A percentile compares a stretch with the other conserved stretches of the same genome.
Evolutionary conservation across 2,888 invertebrate genomes (phyloP).

Genomic region (Eristalinus aeneus): DNA sequence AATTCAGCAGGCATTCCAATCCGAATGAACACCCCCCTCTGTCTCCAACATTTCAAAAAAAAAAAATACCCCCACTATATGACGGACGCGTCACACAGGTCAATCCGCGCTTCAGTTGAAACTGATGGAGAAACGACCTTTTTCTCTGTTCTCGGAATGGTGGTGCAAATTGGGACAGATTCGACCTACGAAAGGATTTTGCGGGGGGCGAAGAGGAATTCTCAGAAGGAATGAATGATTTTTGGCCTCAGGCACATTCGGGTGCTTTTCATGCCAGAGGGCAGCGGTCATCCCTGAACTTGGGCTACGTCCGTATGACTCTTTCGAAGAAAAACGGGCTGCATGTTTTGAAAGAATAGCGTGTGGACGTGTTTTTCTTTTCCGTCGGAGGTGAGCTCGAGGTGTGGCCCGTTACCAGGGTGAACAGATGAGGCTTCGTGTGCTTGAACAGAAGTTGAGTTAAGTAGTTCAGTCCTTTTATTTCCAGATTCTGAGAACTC

Average conservation of each 20-base stretch:
- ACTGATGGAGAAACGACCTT: not conserved
- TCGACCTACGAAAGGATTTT: not conserved
- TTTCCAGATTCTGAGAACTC: not conserved
- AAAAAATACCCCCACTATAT: not conserved
- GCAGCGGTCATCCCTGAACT: not conserved
- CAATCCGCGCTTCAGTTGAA: not conserved
- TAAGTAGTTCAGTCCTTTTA: not conserved
- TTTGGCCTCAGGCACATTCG: not conserved
- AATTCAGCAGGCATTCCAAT: not conserved
- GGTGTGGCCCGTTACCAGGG: not conserved
- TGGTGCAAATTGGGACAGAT: not conserved
- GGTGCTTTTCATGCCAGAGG: not conserved
- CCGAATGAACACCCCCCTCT: not conserved
- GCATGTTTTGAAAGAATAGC: not conserved
- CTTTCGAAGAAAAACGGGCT: not conserved
- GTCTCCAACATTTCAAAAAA: not conserved
- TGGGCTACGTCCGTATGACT: not conserved
- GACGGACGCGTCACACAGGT: not conserved
- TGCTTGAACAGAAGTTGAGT: not conserved
- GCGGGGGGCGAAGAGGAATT: not conserved
- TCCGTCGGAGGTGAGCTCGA: not conserved
- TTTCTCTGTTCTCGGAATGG: not conserved
- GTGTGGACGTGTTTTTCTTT: not conserved
- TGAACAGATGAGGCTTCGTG: not conserved
- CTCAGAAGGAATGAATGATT: not conserved